These are phyloP conservation scores for Sminthurides aquaticus DNA, from an alignment of 2,888 invertebrate species.

Conservation along the genomic window DNA sequence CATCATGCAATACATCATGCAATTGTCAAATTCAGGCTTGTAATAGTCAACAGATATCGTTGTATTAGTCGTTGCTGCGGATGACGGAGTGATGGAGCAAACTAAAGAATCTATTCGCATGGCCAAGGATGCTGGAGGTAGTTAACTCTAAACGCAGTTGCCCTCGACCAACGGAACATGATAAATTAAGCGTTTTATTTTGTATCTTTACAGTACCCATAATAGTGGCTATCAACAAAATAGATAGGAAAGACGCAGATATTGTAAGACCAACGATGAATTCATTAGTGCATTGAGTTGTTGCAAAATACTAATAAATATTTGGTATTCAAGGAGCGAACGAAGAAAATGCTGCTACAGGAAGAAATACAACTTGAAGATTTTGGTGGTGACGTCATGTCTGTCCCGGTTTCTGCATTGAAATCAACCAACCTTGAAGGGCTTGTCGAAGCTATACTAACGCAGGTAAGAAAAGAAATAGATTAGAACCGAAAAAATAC, in stretches of 20 bases:
- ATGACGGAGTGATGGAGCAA: conserved; percentile 98
- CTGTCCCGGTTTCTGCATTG: conserved; percentile 83
- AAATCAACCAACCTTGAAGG: conserved; percentile 68
- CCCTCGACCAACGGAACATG: not conserved
- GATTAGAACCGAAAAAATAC: too few relatives aligned
- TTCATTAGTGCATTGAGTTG: not conserved
- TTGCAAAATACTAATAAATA: too few relatives aligned
- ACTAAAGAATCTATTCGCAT: conserved; percentile 83
- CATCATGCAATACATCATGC: not conserved
- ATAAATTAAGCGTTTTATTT: conserved; percentile 18
- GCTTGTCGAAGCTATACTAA: conserved; percentile 71
- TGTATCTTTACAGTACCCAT: conserved; percentile 65
- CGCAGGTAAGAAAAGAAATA: conserved; percentile 47
- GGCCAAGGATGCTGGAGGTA: conserved; percentile 67
- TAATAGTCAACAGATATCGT: conserved; percentile 75
- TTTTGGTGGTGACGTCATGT: conserved; percentile 84
- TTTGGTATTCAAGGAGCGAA: conserved; percentile 55
- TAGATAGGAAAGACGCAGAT: conserved; percentile 84
- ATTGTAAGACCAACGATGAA: conserved; percentile 57
- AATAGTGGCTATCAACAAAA: conserved; percentile 95
- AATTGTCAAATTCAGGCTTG: not conserved
- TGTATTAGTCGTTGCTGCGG: conserved; percentile 92
- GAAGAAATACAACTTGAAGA: conserved; percentile 78
- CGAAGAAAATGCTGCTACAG: conserved; percentile 65
- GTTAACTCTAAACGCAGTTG: conserved; percentile 12